These are phyloP conservation scores for Hedychridium roseum DNA, from an alignment of 2,888 invertebrate species.

Conservation along the genomic window DNA sequence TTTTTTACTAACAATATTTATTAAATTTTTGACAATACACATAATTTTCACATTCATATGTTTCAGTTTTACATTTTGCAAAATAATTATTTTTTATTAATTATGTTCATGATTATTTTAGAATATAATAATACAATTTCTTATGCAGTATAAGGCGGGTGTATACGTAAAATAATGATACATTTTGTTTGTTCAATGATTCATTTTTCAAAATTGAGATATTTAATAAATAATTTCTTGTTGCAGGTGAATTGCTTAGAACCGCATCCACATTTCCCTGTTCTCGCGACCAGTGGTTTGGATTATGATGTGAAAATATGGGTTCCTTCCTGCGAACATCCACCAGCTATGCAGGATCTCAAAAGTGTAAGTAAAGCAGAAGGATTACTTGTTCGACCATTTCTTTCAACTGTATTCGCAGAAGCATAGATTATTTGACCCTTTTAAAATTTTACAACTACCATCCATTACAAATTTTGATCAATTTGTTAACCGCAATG, in stretches of 20 bases:
- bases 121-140: too few relatives aligned
- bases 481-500: not conserved
- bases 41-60: too few relatives aligned
- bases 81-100: too few relatives aligned
- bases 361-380: slow-evolving; percentile 23
- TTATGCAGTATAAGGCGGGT: too few relatives aligned
- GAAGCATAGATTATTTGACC: not conserved
- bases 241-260: slow-evolving; percentile 89
- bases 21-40: too few relatives aligned
- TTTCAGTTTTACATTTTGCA: too few relatives aligned
- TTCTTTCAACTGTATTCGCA: too few relatives aligned
- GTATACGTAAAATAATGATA: too few relatives aligned
- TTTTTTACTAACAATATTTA: slow-evolving; percentile 4
- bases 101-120: too few relatives aligned
- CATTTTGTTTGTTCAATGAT: too few relatives aligned
- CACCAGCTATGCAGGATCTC: slow-evolving; percentile 30
- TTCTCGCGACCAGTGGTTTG: slow-evolving; percentile 89
- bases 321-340: slow-evolving; percentile 76
- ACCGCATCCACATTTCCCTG: slow-evolving; percentile 86
- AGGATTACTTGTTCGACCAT: not conserved
- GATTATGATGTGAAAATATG: slow-evolving; percentile 94
- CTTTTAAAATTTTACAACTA: not conserved
- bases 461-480: slow-evolving; percentile 1
- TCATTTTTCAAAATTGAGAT: too few relatives aligned
- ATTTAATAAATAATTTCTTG: not conserved